A percentile compares a stretch with the other conserved stretches of the same genome.
phyloP scores from a whole-genome alignment of 2,888 invertebrate species.

The Drosophila peninsularis region DNA sequence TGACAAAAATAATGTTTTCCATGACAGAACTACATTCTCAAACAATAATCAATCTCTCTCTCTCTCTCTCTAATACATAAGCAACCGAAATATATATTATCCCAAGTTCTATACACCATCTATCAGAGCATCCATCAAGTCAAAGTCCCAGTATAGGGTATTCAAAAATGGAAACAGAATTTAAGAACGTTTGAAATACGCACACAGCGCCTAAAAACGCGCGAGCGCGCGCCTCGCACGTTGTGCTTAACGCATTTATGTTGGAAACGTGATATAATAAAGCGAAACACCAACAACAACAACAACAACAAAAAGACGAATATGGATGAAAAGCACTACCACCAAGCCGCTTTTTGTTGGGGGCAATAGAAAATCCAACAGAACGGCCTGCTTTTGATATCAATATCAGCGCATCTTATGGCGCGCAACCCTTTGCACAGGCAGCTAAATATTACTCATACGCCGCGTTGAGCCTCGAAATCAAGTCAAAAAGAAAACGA shows the following conservation, averaged over 20 bases:
- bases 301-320: constrained; percentile 15
- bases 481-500: constrained; percentile 55
- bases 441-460: constrained; percentile 70
- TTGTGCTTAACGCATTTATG: constrained; percentile 79
- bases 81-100: no score
- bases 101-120: no score
- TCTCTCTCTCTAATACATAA: no score
- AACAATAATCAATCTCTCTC: not conserved
- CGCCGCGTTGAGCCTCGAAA: constrained; percentile 54
- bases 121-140: no score
- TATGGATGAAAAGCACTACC: constrained; percentile 25
- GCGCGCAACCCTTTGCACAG: constrained; percentile 60
- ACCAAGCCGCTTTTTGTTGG: constrained; percentile 18
- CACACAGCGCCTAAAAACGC: constrained; percentile 58
- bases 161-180: constrained; percentile 50
- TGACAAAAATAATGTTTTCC: not conserved
- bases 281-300: constrained; percentile 51
- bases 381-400: constrained; percentile 59
- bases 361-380: constrained; percentile 54
- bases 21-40: not conserved
- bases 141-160: not conserved
- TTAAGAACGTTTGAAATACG: constrained; percentile 76
- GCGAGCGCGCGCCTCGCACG: constrained; percentile 46
- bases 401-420: constrained; percentile 64
- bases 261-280: constrained; percentile 81